Evolutionary conservation across 2,888 invertebrate genomes (phyloP).

Genomic region (Sinotaia quadrata): DNA sequence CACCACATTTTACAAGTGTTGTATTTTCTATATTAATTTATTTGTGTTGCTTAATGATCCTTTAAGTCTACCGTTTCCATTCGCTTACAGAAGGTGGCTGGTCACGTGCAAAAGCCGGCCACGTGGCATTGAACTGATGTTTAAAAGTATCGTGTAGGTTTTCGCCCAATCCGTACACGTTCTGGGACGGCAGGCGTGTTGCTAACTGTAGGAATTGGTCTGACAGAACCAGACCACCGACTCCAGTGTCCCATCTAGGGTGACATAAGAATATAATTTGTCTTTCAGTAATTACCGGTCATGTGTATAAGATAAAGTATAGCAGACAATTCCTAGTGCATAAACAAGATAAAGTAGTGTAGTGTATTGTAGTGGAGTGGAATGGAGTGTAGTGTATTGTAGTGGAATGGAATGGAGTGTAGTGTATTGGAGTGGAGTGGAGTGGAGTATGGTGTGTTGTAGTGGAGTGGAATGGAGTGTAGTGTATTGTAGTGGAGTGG

Average conservation of each 20-base stretch:
- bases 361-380: background rate
- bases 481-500: background rate
- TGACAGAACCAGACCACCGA: conserved; percentile 70
- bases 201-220: conserved; percentile 74
- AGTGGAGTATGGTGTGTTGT: background rate
- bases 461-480: conserved; percentile 11
- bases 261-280: background rate
- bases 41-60: no score
- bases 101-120: conserved; percentile 72
- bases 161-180: conserved; percentile 74
- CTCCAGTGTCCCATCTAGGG: conserved; percentile 28
- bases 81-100: conserved; percentile 61
- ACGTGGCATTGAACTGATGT: conserved; percentile 67
- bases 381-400: conserved; percentile 4
- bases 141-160: conserved; percentile 69
- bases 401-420: conserved; percentile 11
- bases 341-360: no score
- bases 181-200: conserved; percentile 67
- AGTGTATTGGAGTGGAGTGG: conserved; percentile 4
- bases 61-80: no score
- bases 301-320: no score
- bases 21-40: no score
- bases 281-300: background rate
- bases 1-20: no score
- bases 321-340: no score